Evolutionary conservation across 2,797 vertebrate species (phyloP), one percentile per base, ranked within the genome.

Genomic region (Huso huso): DNA sequence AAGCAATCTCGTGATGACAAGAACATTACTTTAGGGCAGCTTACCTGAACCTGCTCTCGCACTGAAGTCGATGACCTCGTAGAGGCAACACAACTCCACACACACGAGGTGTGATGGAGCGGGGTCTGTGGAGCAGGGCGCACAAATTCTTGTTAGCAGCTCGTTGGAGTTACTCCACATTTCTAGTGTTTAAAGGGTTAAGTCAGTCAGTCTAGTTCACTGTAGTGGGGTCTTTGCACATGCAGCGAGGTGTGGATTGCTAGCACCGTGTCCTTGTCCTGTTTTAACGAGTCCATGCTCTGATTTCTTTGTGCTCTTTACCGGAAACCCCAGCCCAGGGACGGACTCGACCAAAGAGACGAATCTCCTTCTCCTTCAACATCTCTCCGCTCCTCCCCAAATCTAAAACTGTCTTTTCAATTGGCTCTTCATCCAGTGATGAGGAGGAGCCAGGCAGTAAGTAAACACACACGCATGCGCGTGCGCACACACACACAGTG

Each of bases 361-460:
- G 83, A 79, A 83, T 95, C 81, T 95, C 93, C 79, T 95, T 95
- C 90, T 92, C 93, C 83, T 86, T 96, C 90, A 94, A 76, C 86
- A 86, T 97, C 82, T 94, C 94, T 78, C 92, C 93, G 51, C 89
- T 93, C 80, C 87, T 95, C 84, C 86, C 86, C 86, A 95, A 94
- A 87, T 93, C 92, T 88, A 95, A 93, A 90, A 86, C 88, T 85
- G 81, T 91, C 76, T 77, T 91, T 89, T 90, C 88, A 79, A 79
- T 88, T 82, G 92, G 87, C 87, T 93, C 90, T 84, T 96, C 93
- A 77, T 94, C 93, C 84, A 95, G 93, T 80, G 94, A 94, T 86
- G 93, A 96, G n/a, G 93, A 94, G 70, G 91, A 94, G 83, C 79
- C 81, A 75, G 80, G 83, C 76, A 90, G 94, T 96, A 93, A 97